Percentiles rank a stretch among this genome's conserved stretches.
Conservation (phyloP, 2,797 vertebrate genomes). For the Diplodus sargus region DNA sequence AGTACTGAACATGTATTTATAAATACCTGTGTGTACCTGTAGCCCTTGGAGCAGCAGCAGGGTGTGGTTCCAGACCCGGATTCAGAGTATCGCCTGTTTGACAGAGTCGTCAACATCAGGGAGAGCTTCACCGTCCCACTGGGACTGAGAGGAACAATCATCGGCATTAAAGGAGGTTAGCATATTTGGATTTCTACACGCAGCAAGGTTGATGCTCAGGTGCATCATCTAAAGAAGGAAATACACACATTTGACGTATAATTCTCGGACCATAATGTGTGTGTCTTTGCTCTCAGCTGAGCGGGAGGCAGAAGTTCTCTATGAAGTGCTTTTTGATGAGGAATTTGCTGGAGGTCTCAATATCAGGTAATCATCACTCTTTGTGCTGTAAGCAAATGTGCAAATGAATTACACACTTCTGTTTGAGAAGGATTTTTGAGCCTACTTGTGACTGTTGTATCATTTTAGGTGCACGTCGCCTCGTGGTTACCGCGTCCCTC, state of each 20-base stretch:
- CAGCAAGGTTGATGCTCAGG: neutral
- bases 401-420: neutral
- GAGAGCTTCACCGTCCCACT: constrained; percentile 95
- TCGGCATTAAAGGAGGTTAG: constrained; percentile 97
- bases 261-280: neutral
- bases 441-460: neutral
- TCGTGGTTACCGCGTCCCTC: constrained; percentile 93
- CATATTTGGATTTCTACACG: neutral
- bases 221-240: neutral
- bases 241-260: too few relatives aligned
- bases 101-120: constrained; percentile 94
- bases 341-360: constrained; percentile 96
- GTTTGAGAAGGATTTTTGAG: neutral
- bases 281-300: constrained; percentile 84
- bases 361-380: constrained; percentile 89
- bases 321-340: constrained; percentile 97
- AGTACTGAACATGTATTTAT: neutral
- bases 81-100: constrained; percentile 94
- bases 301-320: constrained; percentile 94
- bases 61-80: constrained; percentile 93
- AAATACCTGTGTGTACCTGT: constrained; percentile 36
- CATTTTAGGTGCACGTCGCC: constrained; percentile 87
- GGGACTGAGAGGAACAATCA: constrained; percentile 94
- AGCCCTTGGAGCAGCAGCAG: constrained; percentile 96
- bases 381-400: too few relatives aligned